Evolutionary conservation across 2,888 invertebrate species (phyloP), one percentile per base, ranked within the genome.

Genomic region (Xanthia togata): DNA sequence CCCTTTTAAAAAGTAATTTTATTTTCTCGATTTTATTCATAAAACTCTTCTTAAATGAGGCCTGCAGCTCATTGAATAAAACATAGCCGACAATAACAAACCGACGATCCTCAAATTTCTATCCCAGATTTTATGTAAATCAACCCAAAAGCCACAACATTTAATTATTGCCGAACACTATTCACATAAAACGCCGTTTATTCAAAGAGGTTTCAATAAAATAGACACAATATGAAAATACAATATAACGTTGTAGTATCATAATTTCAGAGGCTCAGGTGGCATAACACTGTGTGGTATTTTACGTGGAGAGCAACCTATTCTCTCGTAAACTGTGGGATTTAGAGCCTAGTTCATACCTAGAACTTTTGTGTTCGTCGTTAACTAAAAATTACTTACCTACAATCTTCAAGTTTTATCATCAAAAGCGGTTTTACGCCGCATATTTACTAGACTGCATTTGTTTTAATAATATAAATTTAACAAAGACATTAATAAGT

Each of bases 221-320:
- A 62, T 76, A 72, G 78, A 72, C 69, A 79, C 65, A 67, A 60
- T 73, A 86, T 88, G 82, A 86, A 82, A 88, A 86, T 85, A 85
- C 83, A 81, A 79, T 81, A 78, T 84, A 80, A 76, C 70, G 63
- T 77, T 85, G 84, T 84, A 83, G 65, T 83, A 82, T 76, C 87
- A 90, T 88, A 89, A 90, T 89, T 91, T 88, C 53, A 47, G 76
- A 78, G 85, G 78, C 90, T 82, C 92, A 92, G 92, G 90, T 91
- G 92, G 79, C 59, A 69, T 65, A 86, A 82, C 78, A 84, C 71
- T 62, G 70, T 81, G 77, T 84, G 74, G 82, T 88, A 89, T 89
- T 91, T 90, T 88, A 89, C 88, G 71, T 59, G 55, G 77, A 84
- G 47, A 81, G 73, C 82, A 81, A 81, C 85, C 79, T 79, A 87